Evolutionary conservation across 1,140 invertebrate species (phyloP).

Genomic region (Drosophila miranda): DNA sequence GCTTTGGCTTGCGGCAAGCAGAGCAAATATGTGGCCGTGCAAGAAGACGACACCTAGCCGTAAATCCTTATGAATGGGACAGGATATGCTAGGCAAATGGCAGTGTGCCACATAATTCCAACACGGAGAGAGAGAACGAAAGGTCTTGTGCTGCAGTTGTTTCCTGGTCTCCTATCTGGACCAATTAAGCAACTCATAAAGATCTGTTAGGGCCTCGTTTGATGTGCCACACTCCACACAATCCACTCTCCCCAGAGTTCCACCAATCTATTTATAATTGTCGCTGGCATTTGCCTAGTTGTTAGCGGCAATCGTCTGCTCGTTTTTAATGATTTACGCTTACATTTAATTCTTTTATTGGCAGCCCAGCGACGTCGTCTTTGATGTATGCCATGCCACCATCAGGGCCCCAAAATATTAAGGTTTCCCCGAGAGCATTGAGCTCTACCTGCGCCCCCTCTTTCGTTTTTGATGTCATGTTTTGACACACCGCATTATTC

Average conservation of each 20-base stretch:
- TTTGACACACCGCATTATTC: slow-evolving; percentile 78
- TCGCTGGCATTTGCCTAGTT: slow-evolving; percentile 59
- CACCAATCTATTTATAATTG: slow-evolving; percentile 64
- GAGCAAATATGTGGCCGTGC: slow-evolving; percentile 56
- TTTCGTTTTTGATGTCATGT: slow-evolving; percentile 71
- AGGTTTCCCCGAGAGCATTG: slow-evolving; percentile 22
- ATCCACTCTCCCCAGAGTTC: background rate
- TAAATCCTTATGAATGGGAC: slow-evolving; percentile 70
- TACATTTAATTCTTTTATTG: slow-evolving; percentile 75
- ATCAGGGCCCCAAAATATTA: slow-evolving; percentile 11
- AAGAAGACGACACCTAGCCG: slow-evolving; percentile 49
- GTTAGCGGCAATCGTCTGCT: slow-evolving; percentile 52
- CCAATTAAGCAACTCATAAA: slow-evolving; percentile 33
- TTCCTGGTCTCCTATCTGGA: slow-evolving; percentile 11
- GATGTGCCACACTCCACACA: slow-evolving; percentile 19
- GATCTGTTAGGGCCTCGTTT: slow-evolving; percentile 19
- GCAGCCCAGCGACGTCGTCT: slow-evolving; percentile 59
- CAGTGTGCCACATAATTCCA: slow-evolving; percentile 1
- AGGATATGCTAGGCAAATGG: slow-evolving; percentile 18
- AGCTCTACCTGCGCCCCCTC: slow-evolving; percentile 22
- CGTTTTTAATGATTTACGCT: slow-evolving; percentile 70
- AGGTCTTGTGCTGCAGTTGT: slow-evolving; percentile 21
- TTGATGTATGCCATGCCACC: slow-evolving; percentile 55
- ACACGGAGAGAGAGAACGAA: background rate
- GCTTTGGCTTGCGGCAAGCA: slow-evolving; percentile 70